Evolutionary conservation across 2,888 invertebrate species (phyloP), one percentile per base, ranked within the genome.

Genomic region (Cephus nigrinus): DNA sequence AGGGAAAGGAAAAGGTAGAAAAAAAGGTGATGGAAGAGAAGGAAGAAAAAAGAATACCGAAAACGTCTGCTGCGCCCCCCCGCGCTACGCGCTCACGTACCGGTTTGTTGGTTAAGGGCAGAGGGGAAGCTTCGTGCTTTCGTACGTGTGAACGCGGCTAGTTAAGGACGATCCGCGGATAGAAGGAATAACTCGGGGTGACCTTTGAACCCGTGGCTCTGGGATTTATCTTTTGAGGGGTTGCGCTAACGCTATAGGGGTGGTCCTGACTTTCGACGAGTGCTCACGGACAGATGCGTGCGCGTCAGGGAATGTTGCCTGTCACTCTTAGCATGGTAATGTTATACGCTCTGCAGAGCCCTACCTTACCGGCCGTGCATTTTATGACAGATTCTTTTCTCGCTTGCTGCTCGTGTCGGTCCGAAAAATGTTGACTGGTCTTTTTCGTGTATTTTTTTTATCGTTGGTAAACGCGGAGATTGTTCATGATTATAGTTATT

Each of bases 61-160:
- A 40, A 15, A 40, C 4, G 40, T 5, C 40, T 5, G 40, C 15
- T 5, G 15, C 15, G 4, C 36, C 30, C 30, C 30, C 30, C 30
- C 15, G 15, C 5, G 15, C 15, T 0, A 40, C 40, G 36, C 36
- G 4, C 40, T 40, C 40, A 15, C 40, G 40, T 40, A 15, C 15
- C 3, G 69, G 69, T 30, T 69, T 23, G 4, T 12, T 30, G 31
- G 69, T 12, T 32, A 69, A 69, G 69, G 23, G n/a, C 31, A 15
- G 32, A 30, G 31, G 69, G 32, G 69, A 69, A 36, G 77, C 55
- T 40, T 77, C 77, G 77, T 77, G 77, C 69, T 40, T n/a, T 32
- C 36, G 77, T 36, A 77, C 77, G 77, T 77, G 77, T 77, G 77
- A 77, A 77, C 77, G 75, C 33, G 74, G 77, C 77, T 77, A 74